A percentile compares a stretch with the other conserved stretches of the same genome.
phyloP scores from a whole-genome alignment of 2,888 invertebrate genomes.

The Drosophila monieri region DNA sequence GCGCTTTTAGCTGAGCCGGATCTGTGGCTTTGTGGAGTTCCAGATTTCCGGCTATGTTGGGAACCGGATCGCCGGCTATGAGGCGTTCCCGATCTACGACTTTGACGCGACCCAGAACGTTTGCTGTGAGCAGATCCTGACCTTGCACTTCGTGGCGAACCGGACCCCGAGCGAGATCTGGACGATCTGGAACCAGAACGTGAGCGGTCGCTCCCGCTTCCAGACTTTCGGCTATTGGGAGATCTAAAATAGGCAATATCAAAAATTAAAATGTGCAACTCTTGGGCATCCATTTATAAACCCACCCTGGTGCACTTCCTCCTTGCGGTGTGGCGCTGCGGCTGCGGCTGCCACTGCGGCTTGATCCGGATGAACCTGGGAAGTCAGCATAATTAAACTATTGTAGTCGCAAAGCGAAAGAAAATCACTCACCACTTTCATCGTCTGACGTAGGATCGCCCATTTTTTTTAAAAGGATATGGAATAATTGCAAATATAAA shows the following conservation, averaged over 20 bases:
- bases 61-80: slow-evolving; percentile 42
- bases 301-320: slow-evolving; percentile 67
- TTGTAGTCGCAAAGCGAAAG: not conserved
- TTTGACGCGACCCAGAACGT: slow-evolving; percentile 51
- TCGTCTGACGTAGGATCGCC: slow-evolving; percentile 67
- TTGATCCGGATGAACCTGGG: slow-evolving; percentile 81
- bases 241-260: slow-evolving; percentile 50
- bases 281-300: not conserved
- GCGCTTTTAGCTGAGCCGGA: slow-evolving; percentile 51
- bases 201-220: slow-evolving; percentile 81
- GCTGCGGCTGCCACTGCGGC: slow-evolving; percentile 77
- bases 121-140: slow-evolving; percentile 72
- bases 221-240: slow-evolving; percentile 72
- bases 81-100: slow-evolving; percentile 35
- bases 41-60: slow-evolving; percentile 41
- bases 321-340: slow-evolving; percentile 78
- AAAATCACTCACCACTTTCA: slow-evolving; percentile 68
- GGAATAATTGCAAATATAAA: not conserved
- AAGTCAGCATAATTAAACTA: not conserved
- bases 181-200: slow-evolving; percentile 81
- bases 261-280: not conserved
- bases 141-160: slow-evolving; percentile 43
- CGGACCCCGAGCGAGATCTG: slow-evolving; percentile 56
- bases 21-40: slow-evolving; percentile 50
- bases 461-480: slow-evolving; percentile 51